Evolutionary conservation across 37 sponge, comb jelly and placozoan species (phyloP).

Genomic region (Bolinopsis microptera): DNA sequence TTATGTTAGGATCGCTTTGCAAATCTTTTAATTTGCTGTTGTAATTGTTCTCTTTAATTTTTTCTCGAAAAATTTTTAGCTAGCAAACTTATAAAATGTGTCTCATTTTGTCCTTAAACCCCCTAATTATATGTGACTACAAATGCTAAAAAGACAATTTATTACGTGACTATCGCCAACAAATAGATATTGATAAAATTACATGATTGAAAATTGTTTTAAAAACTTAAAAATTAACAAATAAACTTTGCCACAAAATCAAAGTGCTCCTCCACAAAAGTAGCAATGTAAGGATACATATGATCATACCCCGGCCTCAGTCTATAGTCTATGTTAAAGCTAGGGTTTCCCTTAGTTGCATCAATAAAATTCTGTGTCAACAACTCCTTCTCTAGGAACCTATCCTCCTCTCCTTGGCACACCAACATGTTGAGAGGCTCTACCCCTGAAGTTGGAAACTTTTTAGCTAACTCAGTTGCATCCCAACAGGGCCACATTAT

Average conservation of each 20-base stretch:
- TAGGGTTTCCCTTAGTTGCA: conserved; percentile 66
- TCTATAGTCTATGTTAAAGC: conserved; percentile 73
- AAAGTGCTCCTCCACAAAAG: conserved; percentile 92
- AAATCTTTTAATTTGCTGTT: too few species aligned
- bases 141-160: too few species aligned
- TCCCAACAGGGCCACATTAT: conserved; percentile 74
- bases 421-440: not conserved
- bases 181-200: too few species aligned
- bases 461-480: conserved; percentile 31
- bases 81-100: too few species aligned
- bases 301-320: conserved; percentile 96
- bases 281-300: conserved; percentile 86
- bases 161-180: too few species aligned
- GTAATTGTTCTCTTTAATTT: too few species aligned
- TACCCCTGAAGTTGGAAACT: not conserved
- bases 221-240: too few species aligned
- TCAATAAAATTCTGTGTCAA: conserved; percentile 82
- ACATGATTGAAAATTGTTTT: too few species aligned
- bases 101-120: too few species aligned
- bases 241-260: conserved; percentile 75
- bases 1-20: too few species aligned
- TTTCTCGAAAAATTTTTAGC: too few species aligned
- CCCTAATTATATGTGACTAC: too few species aligned
- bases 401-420: not conserved
- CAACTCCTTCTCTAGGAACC: conserved; percentile 71